Base-by-base conservation (phyloP, 2,113 vertebrate species). In the Dryoscopus gambensis region DNA sequence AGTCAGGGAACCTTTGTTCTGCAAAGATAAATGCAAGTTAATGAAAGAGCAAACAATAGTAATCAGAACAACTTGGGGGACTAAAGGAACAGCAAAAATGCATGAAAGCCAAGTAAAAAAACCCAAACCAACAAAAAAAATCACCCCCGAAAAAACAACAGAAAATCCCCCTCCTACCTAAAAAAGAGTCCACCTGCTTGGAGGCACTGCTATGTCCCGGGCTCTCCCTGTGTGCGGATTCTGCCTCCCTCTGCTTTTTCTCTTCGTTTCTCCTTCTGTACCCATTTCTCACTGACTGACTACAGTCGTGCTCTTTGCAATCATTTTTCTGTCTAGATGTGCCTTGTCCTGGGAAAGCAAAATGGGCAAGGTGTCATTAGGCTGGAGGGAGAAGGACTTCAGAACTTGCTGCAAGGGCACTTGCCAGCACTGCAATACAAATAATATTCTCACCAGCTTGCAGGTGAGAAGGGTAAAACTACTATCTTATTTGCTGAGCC, bases 391-490 rank as follows among this genome's bases (percentile, higher is more conserved):
- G 62, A 23, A 82, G 69, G 33, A 44, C 42, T 70, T 65, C 1
- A 88, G 82, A 70, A 71, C 37, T 62, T 83, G 47, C 79, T 89
- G 65, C 84, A 60, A 84, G 82, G 78, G 30, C 75, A 67, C 53
- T 63, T 67, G 63, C 60, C 22, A 33, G 53, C 37, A 5, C n/a
- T 84, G 68, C 5, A 21, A 2, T 50, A 75, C 62, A 52, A 90
- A n/a, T n/a, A 85, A 50, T 19, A 49, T 55, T 35, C 63, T 62
- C 40, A 42, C 5, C 40, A 63, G 63, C 49, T 20, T 11, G 53
- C 60, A 76, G 37, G 16, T 46, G 53, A 84, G 69, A 75, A 46
- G 53, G 25, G 40, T 89, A 47, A 69, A 87, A 57, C 44, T 16
- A 4, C 24, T n/a, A 1, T 70, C 52, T 85, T 71, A 60, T 37